Percentiles rank a stretch among this genome's conserved stretches.
Conservation (phyloP, 2,797 vertebrate genomes). For the Bradypodion pumilum region DNA sequence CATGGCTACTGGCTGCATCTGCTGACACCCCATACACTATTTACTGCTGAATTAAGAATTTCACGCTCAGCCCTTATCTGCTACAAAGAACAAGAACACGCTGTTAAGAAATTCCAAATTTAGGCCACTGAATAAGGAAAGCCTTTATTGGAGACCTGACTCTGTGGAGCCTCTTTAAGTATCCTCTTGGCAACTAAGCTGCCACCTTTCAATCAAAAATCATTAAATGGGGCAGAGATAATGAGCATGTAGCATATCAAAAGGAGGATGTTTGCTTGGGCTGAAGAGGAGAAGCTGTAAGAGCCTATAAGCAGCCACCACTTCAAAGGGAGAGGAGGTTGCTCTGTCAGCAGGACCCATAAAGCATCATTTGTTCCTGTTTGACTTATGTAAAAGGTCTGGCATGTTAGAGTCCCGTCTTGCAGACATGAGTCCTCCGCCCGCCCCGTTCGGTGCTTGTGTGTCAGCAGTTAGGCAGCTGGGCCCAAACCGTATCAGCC, state of each 20-base stretch:
- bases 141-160: constrained; percentile 78
- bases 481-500: constrained; percentile 80
- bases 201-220: constrained; percentile 85
- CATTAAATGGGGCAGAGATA: constrained; percentile 84
- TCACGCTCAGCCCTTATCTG: constrained; percentile 85
- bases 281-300: constrained; percentile 77
- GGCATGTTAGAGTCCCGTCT: constrained; percentile 78
- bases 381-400: constrained; percentile 86
- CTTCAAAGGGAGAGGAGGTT: constrained; percentile 80
- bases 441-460: constrained; percentile 57
- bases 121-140: constrained; percentile 79
- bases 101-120: constrained; percentile 85
- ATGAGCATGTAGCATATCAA: constrained; percentile 84
- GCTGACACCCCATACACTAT: constrained; percentile 84
- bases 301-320: constrained; percentile 72
- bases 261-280: constrained; percentile 82
- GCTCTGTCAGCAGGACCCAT: constrained; percentile 72
- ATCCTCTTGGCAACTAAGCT: constrained; percentile 74
- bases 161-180: constrained; percentile 74
- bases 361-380: constrained; percentile 86
- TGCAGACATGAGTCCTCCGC: constrained; percentile 71
- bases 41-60: constrained; percentile 90
- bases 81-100: constrained; percentile 81
- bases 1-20: constrained; percentile 85
- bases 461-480: constrained; percentile 87